Evolutionary conservation across 1,140 invertebrate genomes (phyloP), one percentile per base, ranked within the genome.

Genomic region (Diabrotica undecimpunctata): DNA sequence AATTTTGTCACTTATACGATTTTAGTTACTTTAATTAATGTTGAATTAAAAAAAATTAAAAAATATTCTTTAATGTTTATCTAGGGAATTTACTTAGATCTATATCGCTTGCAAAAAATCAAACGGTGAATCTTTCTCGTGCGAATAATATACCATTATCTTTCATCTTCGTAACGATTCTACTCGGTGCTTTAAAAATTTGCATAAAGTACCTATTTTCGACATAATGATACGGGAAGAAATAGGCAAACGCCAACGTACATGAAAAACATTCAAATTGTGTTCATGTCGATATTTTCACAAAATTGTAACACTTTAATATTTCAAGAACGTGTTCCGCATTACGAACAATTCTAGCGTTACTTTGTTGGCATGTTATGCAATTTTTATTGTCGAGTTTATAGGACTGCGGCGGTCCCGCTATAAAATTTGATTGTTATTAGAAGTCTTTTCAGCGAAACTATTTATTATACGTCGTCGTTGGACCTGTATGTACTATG

Each of bases 391-490:
- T 46, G 41, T 46, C n/a, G 41, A 46, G 41, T 46, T 46, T 46
- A 46, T 46, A n/a, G n/a, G n/a, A 46, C 41, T 46, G n/a, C 41
- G 41, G 41, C 41, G 41, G 41, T 6, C n/a, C n/a, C 41, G 41
- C 41, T 46, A 46, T 46, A 46, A 46, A 46, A 46, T 46, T 46
- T 46, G 41, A 46, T 46, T 46, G 41, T 46, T 46, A 46, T 46
- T 46, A 54, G 54, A 13, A 54, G 35, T 11, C 13, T 54, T 14
- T 54, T 54, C 54, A 54, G 8, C 9, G 12, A 13, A 54, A 9
- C 12, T 54, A 54, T 54, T 54, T 46, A 46, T 46, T 46, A 46
- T 46, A 46, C n/a, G 41, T 46, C 41, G 41, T 25, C 25, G 25
- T 25, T 25, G 25, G 25, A 25, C 25, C 25, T 25, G 41, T 46